These are phyloP conservation scores for Aquatica leii DNA, from an alignment of 2,888 invertebrate species.

Conservation along the genomic window DNA sequence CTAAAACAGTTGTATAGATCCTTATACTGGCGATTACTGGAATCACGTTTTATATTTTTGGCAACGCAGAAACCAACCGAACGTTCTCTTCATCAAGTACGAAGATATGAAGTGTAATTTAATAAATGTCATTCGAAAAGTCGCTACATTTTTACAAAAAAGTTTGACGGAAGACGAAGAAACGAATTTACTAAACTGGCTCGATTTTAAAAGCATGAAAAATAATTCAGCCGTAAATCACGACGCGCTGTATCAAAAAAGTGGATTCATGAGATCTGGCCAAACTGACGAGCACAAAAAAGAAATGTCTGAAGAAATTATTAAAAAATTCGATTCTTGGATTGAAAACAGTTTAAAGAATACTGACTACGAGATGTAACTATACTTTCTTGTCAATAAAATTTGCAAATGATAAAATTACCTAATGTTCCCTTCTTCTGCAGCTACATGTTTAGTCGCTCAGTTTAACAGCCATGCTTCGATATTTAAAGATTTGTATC, in stretches of 20 bases:
- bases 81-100: constrained; percentile 42
- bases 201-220: constrained; percentile 63
- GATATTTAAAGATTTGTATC: too few relatives aligned
- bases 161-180: constrained; percentile 53
- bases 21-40: too few relatives aligned
- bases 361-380: constrained; percentile 10
- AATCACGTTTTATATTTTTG: constrained; percentile 40
- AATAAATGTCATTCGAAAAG: constrained; percentile 23
- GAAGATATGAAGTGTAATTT: constrained; percentile 43
- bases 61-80: constrained; percentile 37
- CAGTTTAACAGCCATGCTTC: too few relatives aligned
- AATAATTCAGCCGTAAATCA: constrained; percentile 61
- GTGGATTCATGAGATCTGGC: constrained; percentile 15
- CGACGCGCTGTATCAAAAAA: not conserved
- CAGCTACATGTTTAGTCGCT: too few relatives aligned
- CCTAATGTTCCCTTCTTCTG: too few relatives aligned
- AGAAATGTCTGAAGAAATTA: constrained; percentile 17
- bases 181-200: constrained; percentile 61
- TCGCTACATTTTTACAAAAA: constrained; percentile 30
- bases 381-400: too few relatives aligned
- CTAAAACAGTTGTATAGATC: too few relatives aligned
- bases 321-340: constrained; percentile 14
- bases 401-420: too few relatives aligned
- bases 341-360: too few relatives aligned
- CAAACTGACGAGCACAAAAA: constrained; percentile 12